phyloP scores from a whole-genome alignment of 2,113 vertebrate species.

The Hydrochoerus hydrochaeris region DNA sequence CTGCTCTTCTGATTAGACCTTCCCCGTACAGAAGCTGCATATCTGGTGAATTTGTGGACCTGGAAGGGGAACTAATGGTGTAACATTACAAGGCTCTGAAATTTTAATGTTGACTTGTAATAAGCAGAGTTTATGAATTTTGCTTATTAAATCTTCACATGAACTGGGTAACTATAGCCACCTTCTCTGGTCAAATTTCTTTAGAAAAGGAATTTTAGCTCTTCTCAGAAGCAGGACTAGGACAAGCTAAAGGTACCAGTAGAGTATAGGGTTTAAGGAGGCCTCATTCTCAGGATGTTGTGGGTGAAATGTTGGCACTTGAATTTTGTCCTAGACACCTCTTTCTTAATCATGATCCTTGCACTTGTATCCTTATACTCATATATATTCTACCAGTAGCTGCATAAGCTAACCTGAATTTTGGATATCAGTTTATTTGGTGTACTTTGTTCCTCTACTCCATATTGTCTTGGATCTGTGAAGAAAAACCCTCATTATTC shows the following conservation, averaged over 20 bases:
- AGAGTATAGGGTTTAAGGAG: background rate
- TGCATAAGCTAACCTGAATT: conserved; percentile 1
- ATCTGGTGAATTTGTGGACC: background rate
- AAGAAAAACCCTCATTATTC: background rate
- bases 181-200: background rate
- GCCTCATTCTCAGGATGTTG: background rate
- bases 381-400: background rate
- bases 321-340: background rate
- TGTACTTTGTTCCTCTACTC: background rate
- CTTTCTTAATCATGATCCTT: background rate
- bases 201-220: conserved; percentile 21
- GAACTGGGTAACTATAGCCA: background rate
- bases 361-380: too few species aligned
- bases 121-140: background rate
- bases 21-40: background rate
- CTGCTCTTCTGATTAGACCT: background rate
- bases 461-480: background rate
- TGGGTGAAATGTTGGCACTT: background rate
- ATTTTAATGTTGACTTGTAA: background rate
- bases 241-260: background rate
- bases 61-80: background rate
- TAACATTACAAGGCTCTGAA: background rate
- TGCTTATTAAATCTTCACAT: background rate
- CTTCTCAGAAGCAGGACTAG: background rate
- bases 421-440: background rate